These are phyloP conservation scores for Rhagonycha lutea DNA, from an alignment of 2,888 invertebrate genomes.

Conservation along the genomic window DNA sequence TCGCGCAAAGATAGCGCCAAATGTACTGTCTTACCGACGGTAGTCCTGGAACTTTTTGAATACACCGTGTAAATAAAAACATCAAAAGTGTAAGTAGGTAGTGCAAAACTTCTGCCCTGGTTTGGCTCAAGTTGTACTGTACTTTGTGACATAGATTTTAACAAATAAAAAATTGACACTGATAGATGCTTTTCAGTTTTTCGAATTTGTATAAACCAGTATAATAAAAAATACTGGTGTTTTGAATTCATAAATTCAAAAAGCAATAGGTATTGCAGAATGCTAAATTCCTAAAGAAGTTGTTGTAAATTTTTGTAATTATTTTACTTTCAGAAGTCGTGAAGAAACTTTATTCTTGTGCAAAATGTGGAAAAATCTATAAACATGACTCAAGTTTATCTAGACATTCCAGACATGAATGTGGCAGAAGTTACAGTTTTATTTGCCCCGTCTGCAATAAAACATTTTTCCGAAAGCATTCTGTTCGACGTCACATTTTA, in stretches of 20 bases:
- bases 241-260: not conserved
- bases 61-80: no score
- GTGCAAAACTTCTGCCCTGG: no score
- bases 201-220: no score
- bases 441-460: constrained; percentile 53
- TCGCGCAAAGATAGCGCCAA: no score
- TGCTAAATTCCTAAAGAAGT: not conserved
- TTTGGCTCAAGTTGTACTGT: no score
- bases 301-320: not conserved
- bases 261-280: not conserved
- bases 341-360: constrained; percentile 56
- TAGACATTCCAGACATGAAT: constrained; percentile 73
- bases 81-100: no score
- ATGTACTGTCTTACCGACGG: no score
- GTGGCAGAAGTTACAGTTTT: constrained; percentile 66
- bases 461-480: constrained; percentile 34
- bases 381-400: constrained; percentile 71
- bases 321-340: not conserved
- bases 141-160: no score
- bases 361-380: constrained; percentile 75
- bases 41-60: no score
- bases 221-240: not conserved
- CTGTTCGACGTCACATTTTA: constrained; percentile 32
- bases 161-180: no score
- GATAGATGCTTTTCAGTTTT: no score